Conservation (phyloP, 2,888 invertebrate genomes). For the Aquatica leii region DNA sequence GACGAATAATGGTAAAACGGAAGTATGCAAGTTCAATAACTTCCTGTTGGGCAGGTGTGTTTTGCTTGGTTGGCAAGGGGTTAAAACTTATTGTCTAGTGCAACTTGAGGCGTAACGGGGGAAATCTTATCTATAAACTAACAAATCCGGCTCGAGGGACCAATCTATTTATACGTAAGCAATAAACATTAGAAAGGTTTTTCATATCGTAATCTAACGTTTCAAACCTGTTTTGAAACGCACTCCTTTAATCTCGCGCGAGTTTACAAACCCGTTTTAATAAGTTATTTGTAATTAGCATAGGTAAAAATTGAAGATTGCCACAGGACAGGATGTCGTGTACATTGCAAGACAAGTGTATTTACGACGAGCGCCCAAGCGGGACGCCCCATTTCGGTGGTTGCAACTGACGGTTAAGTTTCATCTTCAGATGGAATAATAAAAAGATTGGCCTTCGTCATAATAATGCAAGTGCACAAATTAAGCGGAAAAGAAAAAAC, state of each 20-base stretch:
- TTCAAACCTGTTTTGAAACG: no score
- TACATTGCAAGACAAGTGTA: slow-evolving; percentile 19
- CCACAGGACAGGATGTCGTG: slow-evolving; percentile 21
- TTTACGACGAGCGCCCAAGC: slow-evolving; percentile 10
- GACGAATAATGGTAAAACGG: neutral
- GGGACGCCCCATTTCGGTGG: slow-evolving; percentile 20
- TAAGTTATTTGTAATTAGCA: no score
- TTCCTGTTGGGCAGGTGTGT: neutral
- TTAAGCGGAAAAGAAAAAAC: no score
- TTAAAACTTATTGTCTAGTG: no score
- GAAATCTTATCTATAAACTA: neutral
- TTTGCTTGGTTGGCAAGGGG: neutral
- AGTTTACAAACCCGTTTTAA: no score
- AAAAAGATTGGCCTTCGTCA: no score
- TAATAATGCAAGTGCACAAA: no score
- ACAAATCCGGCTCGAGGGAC: neutral
- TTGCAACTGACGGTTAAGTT: slow-evolving; percentile 2
- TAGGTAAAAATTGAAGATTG: no score
- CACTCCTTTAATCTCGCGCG: no score
- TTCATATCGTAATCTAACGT: neutral
- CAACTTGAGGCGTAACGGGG: neutral
- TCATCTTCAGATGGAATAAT: no score
- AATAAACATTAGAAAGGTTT: neutral
- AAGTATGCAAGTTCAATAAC: neutral
- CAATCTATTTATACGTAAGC: neutral